These are phyloP conservation scores for Egretta garzetta DNA, from an alignment of 2,113 vertebrate species.

Conservation along the genomic window DNA sequence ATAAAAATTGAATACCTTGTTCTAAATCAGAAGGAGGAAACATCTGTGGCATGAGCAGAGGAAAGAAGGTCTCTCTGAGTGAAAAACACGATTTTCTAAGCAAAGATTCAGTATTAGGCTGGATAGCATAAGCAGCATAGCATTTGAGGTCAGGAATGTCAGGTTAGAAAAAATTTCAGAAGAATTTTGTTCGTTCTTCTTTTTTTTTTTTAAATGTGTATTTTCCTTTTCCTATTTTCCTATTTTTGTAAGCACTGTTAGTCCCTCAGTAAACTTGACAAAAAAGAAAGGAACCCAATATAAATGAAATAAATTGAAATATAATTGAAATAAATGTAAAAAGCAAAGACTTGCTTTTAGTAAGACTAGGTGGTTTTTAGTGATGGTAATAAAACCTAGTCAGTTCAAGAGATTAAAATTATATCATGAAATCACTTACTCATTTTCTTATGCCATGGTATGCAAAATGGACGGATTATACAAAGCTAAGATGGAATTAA, in stretches of 20 bases:
- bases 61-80: background rate
- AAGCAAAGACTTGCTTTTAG: background rate
- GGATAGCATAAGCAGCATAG: background rate
- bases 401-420: background rate
- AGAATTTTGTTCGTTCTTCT: background rate
- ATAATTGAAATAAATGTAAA: background rate
- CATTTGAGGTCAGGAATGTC: background rate
- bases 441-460: background rate
- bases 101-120: background rate
- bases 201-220: background rate
- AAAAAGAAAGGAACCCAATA: background rate
- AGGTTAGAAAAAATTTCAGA: background rate
- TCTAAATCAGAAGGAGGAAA: background rate
- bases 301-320: background rate
- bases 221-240: background rate
- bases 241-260: background rate
- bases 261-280: background rate
- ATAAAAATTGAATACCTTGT: background rate
- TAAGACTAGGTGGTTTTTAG: background rate
- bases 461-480: background rate
- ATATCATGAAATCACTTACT: background rate
- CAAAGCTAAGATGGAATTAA: background rate
- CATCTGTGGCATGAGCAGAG: background rate
- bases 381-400: background rate
- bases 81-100: background rate